Evolutionary conservation across 2,888 invertebrate genomes (phyloP).

Genomic region (Cataglyphis cursor): DNA sequence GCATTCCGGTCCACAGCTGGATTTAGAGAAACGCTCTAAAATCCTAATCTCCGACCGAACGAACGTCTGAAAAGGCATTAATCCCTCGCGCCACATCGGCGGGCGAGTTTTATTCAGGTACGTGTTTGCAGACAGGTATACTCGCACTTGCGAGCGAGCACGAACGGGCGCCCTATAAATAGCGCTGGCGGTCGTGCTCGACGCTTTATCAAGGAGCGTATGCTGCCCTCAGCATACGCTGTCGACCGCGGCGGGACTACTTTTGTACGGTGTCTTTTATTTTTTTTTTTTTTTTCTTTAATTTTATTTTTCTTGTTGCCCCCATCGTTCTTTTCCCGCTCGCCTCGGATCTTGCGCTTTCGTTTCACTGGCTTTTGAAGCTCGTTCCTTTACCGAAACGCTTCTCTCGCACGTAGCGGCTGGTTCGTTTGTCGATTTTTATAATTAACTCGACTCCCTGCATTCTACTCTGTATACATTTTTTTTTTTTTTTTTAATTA

Average conservation of each 20-base stretch:
- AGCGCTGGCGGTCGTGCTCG: conserved; percentile 29
- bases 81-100: conserved; percentile 62
- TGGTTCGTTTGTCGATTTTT: conserved; percentile 4
- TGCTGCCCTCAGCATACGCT: conserved; percentile 10
- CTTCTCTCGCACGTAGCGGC: conserved; percentile 51
- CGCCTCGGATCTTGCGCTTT: conserved; percentile 51
- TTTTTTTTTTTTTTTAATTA: not conserved
- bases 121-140: conserved; percentile 73
- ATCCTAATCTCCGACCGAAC: conserved; percentile 55
- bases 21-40: conserved; percentile 51
- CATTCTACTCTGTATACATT: not conserved
- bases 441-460: too few relatives aligned
- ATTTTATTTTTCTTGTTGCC: not conserved
- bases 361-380: conserved; percentile 73
- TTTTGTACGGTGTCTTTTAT: conserved; percentile 45
- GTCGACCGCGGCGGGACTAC: conserved; percentile 40
- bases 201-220: conserved; percentile 41
- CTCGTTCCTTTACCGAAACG: conserved; percentile 75
- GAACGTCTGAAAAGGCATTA: conserved; percentile 67
- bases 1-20: too few relatives aligned
- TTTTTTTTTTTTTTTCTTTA: too few relatives aligned
- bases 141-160: conserved; percentile 63
- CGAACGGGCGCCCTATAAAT: conserved; percentile 59
- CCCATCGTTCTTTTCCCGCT: conserved; percentile 28
- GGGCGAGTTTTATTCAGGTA: conserved; percentile 64